A percentile compares a stretch with the other conserved stretches of the same genome.
Conservation (phyloP, 2,113 vertebrate species). For the Limnothrissa miodon region DNA sequence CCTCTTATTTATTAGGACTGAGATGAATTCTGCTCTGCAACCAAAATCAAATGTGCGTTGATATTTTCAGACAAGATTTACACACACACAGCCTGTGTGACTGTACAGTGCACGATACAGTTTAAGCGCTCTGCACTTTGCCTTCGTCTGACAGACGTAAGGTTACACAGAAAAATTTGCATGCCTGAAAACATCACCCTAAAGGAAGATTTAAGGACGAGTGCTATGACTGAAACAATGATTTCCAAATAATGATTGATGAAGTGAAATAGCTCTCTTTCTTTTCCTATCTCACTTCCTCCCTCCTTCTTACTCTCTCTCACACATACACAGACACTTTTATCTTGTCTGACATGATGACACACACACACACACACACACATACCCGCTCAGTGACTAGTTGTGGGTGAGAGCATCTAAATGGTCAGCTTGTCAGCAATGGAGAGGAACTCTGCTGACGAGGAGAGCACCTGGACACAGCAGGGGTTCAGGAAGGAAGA, state of each 20-base stretch:
- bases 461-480: constrained; percentile 45
- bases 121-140: background rate
- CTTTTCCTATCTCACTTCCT: background rate
- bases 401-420: constrained; percentile 24
- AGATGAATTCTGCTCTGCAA: background rate
- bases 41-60: background rate
- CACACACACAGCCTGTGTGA: background rate
- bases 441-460: constrained; percentile 40
- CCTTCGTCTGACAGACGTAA: background rate
- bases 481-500: constrained; percentile 31
- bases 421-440: constrained; percentile 38
- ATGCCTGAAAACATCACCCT: too few species aligned
- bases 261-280: background rate
- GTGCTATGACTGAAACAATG: background rate
- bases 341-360: background rate
- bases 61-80: background rate
- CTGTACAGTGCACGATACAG: background rate
- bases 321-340: background rate
- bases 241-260: too few species aligned
- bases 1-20: background rate
- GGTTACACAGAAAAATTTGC: too few species aligned
- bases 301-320: background rate
- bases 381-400: background rate
- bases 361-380: constrained; percentile 14
- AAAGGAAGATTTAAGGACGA: background rate